Percentiles rank a stretch among this genome's conserved stretches.
Conservation (phyloP, 2,113 vertebrate species). For the Otus sunia region DNA sequence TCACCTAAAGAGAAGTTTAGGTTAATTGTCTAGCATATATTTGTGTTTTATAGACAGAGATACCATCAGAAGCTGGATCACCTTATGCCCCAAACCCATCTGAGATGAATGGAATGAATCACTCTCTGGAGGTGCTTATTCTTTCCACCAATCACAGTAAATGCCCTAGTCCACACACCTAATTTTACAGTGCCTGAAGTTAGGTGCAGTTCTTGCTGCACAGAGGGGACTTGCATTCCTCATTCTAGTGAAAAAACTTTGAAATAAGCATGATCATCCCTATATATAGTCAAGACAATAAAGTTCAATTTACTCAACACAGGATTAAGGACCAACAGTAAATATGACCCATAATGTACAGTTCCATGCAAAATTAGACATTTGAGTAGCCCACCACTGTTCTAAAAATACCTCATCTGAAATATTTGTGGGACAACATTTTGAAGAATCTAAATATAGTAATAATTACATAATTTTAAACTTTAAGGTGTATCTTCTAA, state of each 20-base stretch:
- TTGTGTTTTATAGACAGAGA: not conserved
- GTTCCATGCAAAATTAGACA: not conserved
- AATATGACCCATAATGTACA: not conserved
- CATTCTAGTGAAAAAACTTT: not conserved
- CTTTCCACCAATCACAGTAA: not conserved
- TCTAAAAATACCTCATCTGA: not conserved
- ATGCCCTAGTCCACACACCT: not conserved
- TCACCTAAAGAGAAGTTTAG: not conserved
- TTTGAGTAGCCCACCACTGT: not conserved
- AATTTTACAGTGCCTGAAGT: not conserved
- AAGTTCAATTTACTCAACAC: not conserved
- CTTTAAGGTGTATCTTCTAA: not conserved
- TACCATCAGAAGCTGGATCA: not conserved
- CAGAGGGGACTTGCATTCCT: not conserved
- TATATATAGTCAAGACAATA: not conserved
- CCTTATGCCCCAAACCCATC: not conserved
- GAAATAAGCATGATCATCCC: not conserved
- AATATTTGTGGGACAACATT: not conserved
- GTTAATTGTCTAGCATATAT: not conserved
- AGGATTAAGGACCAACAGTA: not conserved
- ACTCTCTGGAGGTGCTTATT: not conserved
- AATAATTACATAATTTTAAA: not conserved
- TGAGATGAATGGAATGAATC: not conserved
- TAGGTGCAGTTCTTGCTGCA: not conserved
- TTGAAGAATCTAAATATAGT: not conserved